A percentile compares a stretch with the other conserved stretches of the same genome.
phyloP scores from a whole-genome alignment of 2,888 invertebrate species.

The Ceraclea dissimilis region DNA sequence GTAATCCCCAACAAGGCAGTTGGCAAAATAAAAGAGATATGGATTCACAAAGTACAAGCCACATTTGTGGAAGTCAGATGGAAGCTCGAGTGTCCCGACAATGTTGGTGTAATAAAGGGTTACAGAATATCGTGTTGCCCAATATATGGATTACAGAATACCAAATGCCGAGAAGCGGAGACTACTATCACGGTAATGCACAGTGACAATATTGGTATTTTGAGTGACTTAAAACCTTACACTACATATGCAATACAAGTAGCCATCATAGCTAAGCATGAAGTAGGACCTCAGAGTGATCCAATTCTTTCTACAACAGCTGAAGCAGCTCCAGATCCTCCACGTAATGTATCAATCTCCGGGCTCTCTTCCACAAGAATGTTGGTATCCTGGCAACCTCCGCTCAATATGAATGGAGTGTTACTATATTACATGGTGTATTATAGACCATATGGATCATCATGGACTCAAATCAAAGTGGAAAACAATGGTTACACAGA shows the following conservation, averaged over 20 bases:
- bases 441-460: slow-evolving; percentile 32
- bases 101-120: slow-evolving; percentile 62
- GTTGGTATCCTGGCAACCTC: slow-evolving; percentile 60
- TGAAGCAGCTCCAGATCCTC: slow-evolving; percentile 56
- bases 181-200: slow-evolving; percentile 29
- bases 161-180: slow-evolving; percentile 47
- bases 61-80: slow-evolving; percentile 60
- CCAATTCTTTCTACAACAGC: slow-evolving; percentile 57
- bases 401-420: slow-evolving; percentile 63
- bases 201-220: slow-evolving; percentile 37
- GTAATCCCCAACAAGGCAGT: slow-evolving; percentile 35
- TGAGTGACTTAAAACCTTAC: slow-evolving; percentile 63
- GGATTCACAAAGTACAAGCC: slow-evolving; percentile 43
- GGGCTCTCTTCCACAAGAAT: slow-evolving; percentile 58
- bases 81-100: slow-evolving; percentile 70
- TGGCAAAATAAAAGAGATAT: slow-evolving; percentile 51
- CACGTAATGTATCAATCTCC: slow-evolving; percentile 51
- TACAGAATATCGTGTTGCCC: slow-evolving; percentile 72
- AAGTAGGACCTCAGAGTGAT: slow-evolving; percentile 50
- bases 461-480: slow-evolving; percentile 6
- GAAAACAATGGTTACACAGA: slow-evolving; percentile 19
- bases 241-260: slow-evolving; percentile 67
- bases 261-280: slow-evolving; percentile 52
- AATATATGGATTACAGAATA: slow-evolving; percentile 45
- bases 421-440: slow-evolving; percentile 60